Conservation (phyloP, 1,140 invertebrate species). For the Sminthurinus signatus region DNA sequence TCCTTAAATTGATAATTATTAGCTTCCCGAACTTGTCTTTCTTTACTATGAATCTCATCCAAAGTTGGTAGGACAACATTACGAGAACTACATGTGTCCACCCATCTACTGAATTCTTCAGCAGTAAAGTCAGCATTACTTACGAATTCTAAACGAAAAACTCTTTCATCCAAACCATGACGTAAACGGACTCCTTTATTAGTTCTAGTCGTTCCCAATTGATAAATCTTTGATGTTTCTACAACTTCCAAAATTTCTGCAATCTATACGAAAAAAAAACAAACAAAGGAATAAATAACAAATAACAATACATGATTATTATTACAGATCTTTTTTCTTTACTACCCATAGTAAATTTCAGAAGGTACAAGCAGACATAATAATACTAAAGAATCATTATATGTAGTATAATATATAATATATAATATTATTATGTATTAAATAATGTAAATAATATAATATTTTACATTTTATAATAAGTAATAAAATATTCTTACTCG, state of each 20-base stretch:
- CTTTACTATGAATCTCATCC: constrained; percentile 76
- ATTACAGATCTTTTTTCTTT: not conserved
- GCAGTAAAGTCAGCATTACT: constrained; percentile 94
- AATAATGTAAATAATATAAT: constrained; percentile 11
- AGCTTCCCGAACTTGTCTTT: constrained; percentile 81
- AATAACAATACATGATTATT: not conserved
- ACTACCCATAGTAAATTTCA: too few species aligned
- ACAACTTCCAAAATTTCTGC: constrained; percentile 91
- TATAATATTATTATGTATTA: too few species aligned
- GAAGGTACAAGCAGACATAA: too few species aligned
- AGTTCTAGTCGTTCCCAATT: constrained; percentile 79
- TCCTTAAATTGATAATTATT: constrained; percentile 84
- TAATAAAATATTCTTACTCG: constrained; percentile 51
- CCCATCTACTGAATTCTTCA: constrained; percentile 89
- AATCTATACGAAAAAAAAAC: constrained; percentile 51
- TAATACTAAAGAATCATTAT: too few species aligned
- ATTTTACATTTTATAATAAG: not conserved
- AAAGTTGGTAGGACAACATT: constrained; percentile 73
- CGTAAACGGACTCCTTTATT: constrained; percentile 75
- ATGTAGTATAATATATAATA: too few species aligned
- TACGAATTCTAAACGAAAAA: constrained; percentile 94
- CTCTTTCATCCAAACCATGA: constrained; percentile 82
- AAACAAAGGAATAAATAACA: constrained; percentile 15
- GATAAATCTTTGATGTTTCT: constrained; percentile 92
- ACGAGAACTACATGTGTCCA: constrained; percentile 68